Conservation (phyloP, 1,140 invertebrate species). For the Melipona quadrifasciata region DNA sequence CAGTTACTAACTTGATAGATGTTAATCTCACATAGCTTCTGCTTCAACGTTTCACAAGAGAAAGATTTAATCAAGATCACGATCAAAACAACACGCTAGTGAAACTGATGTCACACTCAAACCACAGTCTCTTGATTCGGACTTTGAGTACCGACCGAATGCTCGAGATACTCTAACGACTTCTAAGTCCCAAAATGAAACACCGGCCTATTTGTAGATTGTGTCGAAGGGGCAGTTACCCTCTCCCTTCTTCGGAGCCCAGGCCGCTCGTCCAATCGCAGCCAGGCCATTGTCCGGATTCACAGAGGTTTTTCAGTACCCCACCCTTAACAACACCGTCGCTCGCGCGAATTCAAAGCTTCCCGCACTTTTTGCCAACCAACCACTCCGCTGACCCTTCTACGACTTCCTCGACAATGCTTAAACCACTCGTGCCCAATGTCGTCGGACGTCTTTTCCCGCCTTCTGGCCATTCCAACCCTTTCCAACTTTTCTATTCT, state of each 20-base stretch:
- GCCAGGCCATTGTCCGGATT: neutral
- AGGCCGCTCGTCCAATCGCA: slow-evolving; percentile 28
- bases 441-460: rapidly evolving
- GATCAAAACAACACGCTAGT: no score
- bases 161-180: slow-evolving; percentile 12
- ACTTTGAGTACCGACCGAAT: neutral
- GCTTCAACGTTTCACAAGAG: no score
- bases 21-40: no score
- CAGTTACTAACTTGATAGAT: no score
- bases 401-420: neutral
- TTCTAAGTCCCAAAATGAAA: slow-evolving; percentile 43
- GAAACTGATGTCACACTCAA: no score
- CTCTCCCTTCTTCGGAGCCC: slow-evolving; percentile 43
- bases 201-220: slow-evolving; percentile 52
- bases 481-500: no score
- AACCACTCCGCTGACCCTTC: rapidly evolving
- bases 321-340: neutral
- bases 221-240: slow-evolving; percentile 57
- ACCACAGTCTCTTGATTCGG: no score
- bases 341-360: neutral
- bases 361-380: neutral
- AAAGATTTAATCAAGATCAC: neutral
- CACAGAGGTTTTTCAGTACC: slow-evolving; percentile 24
- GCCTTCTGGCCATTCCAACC: no score
- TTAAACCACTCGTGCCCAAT: rapidly evolving